Conservation (phyloP, 2,797 vertebrate genomes). For the Typhlichthys subterraneus region DNA sequence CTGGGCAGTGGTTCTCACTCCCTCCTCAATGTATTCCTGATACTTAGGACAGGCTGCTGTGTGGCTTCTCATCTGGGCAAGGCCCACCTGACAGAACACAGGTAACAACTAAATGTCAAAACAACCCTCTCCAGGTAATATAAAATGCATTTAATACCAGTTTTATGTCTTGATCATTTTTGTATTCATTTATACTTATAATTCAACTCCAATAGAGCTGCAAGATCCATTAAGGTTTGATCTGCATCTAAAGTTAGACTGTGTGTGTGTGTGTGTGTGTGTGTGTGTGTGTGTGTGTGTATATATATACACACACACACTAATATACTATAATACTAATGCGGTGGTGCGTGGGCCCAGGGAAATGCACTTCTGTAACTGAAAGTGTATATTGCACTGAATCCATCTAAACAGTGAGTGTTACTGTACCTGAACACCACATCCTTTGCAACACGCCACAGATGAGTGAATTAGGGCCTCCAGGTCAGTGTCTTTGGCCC, state of each 20-base stretch:
- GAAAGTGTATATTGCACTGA: background rate
- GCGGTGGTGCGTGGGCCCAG: too few species aligned
- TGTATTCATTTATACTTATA: too few species aligned
- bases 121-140: background rate
- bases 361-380: too few species aligned
- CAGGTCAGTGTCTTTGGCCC: slow-evolving; percentile 83
- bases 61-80: slow-evolving; percentile 92
- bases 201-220: too few species aligned
- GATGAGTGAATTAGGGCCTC: slow-evolving; percentile 87
- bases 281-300: too few species aligned
- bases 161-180: too few species aligned
- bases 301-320: too few species aligned
- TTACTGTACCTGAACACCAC: slow-evolving; percentile 76
- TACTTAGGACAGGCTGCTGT: slow-evolving; percentile 90
- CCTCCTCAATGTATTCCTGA: slow-evolving; percentile 93
- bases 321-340: too few species aligned
- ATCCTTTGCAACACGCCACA: slow-evolving; percentile 91
- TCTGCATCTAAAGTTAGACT: too few species aligned
- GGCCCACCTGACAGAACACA: slow-evolving; percentile 77
- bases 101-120: slow-evolving; percentile 5
- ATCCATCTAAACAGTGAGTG: background rate
- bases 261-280: too few species aligned
- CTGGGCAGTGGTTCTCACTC: slow-evolving; percentile 89
- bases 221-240: too few species aligned
- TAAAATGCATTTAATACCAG: background rate